Base-by-base conservation (phyloP, 2,888 invertebrate species). In the Diogma glabrata region DNA sequence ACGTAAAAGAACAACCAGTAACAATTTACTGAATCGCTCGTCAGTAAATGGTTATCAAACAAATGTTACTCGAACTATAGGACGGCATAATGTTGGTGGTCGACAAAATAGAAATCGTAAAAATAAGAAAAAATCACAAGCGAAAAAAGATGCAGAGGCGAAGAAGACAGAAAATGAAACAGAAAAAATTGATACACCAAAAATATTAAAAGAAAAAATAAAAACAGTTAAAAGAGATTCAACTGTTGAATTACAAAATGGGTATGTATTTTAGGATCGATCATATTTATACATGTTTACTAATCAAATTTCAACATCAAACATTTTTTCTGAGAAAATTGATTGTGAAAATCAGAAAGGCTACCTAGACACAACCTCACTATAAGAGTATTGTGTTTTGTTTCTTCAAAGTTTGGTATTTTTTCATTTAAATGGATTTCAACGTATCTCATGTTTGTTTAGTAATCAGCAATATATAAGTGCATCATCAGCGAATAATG, bases 211-310 rank as follows among this genome's bases (percentile, higher is more conserved):
- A 16, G 46, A 24, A 24, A 46, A 48, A 14, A 14, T 33, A 20
- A 20, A 30, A 16, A 48, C 33, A 3, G n/a, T 30, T 33, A 33
- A 20, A n/a, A 12, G 26, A 46, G 48, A 53, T 22, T 51, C 48
- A 24, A 51, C 52, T 17, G 57, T 56, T 45, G 60, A 59, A 55
- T 52, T 59, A 6, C 58, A 57, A 48, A 60, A 60, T 54, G 60
- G 59, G 56, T 57, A 55, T 52, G 56, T 57, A n/a, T n/a, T n/a
- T n/a, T n/a, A n/a, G n/a, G n/a, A n/a, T n/a, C n/a, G n/a, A n/a
- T n/a, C n/a, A n/a, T n/a, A n/a, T n/a, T n/a, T n/a, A n/a, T n/a
- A n/a, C n/a, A n/a, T n/a, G n/a, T n/a, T n/a, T n/a, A n/a, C n/a
- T n/a, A n/a, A n/a, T n/a, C n/a, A n/a, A n/a, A n/a, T n/a, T n/a